Evolutionary conservation across 30 jellyfish, hydroid and myxozoan genomes (phyloP), one percentile per base, ranked within the genome.

Genomic region (Aurelia aurita): DNA sequence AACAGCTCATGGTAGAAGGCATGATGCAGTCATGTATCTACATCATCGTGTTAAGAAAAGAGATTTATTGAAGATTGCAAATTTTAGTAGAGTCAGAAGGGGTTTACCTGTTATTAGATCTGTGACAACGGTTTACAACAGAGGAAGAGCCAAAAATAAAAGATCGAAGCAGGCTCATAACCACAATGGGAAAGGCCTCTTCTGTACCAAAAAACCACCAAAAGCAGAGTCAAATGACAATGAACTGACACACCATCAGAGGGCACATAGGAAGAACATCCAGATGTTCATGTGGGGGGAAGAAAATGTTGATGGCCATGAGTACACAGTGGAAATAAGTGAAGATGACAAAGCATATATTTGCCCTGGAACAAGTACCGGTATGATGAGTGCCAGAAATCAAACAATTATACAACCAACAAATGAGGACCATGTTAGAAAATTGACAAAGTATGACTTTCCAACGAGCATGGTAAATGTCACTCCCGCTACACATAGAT

Each of bases 1-100:
- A 69, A 69, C 80, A 3, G 85, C 91, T 5, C 91, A 82, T 69
- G 85, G 91, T 23, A 82, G 91, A 55, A 55, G 85, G 21, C 46
- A 82, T 43, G 85, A 68, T 43, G 47, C 69, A 58, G 85, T 82
- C 20, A 20, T 68, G 28, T 82, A 68, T 54, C 69, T 69, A 5
- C 10, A 82, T 69, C 79, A 82, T 59, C 43, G 91, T 31, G 85
- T 70, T 25, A 66, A 82, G 79, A 55, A 82, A 57, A 45, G 58
- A 3, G 79, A 82, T 59, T 67, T 82, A 66, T 55, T 70, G 61
- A 55, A 67, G 69, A 43, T 47, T 49, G 91, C 44, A 8, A 82
- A 82, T 47, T 68, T 55, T 57, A 51, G 54, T 28, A 82, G 78
- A 68, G 35, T 67, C 51, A 44, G 74, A 49, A 59, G 78, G 34